A percentile compares a stretch with the other conserved stretches of the same genome.
These are phyloP conservation scores for Trileptium ribeirensis DNA, from an alignment of 2,888 invertebrate genomes.

Conservation along the genomic window DNA sequence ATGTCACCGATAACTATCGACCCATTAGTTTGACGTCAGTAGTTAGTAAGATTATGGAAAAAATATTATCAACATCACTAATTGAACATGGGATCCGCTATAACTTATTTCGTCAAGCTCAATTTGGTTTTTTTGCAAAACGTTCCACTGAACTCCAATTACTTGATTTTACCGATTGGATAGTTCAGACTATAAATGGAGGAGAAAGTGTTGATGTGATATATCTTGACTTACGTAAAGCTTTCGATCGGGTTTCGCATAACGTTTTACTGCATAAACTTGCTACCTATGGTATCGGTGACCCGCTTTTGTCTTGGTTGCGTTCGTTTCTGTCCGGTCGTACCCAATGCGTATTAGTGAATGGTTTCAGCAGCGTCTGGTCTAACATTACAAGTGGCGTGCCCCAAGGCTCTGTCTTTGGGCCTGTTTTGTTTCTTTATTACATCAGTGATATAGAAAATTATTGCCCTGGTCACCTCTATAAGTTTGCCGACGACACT, in stretches of 20 bases:
- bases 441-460: slow-evolving; percentile 7
- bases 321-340: not conserved
- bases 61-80: not conserved
- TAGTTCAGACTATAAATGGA: too few species aligned
- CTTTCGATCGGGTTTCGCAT: not conserved
- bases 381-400: slow-evolving; percentile 3
- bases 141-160: not conserved
- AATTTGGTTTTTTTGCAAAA: not conserved
- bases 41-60: slow-evolving; percentile 8
- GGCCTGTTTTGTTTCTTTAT: slow-evolving; percentile 1
- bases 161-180: not conserved
- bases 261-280: not conserved
- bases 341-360: not conserved
- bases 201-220: not conserved
- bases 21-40: not conserved
- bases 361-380: not conserved
- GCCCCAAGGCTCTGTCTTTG: slow-evolving; percentile 15
- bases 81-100: too few species aligned
- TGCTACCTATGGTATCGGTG: not conserved
- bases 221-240: slow-evolving; percentile 1
- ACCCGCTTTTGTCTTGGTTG: not conserved
- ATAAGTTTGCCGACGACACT: slow-evolving; percentile 16
- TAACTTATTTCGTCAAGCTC: too few species aligned
- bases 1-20: not conserved
- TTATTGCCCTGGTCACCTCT: too few species aligned